A percentile compares a stretch with the other conserved stretches of the same genome.
Conservation (phyloP, 2,113 vertebrate species). For the Limnothrissa miodon region DNA sequence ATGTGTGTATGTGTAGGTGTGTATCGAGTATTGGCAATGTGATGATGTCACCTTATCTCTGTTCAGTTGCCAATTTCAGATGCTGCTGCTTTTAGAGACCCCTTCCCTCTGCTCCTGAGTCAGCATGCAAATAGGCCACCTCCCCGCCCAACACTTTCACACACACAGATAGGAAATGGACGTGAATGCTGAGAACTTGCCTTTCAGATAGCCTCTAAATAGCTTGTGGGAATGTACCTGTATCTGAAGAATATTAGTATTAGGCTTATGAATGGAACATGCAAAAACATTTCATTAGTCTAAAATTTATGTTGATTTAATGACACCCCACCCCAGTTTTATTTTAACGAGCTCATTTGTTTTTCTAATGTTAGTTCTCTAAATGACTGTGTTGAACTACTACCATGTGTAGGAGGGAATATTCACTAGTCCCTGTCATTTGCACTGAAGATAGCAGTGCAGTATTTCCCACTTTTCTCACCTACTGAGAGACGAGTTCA, state of each 20-base stretch:
- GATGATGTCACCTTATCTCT: neutral
- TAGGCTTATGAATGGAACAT: neutral
- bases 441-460: neutral
- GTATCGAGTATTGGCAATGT: neutral
- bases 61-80: neutral
- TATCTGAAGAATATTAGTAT: neutral
- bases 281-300: neutral
- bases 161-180: conserved; percentile 29
- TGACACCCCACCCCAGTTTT: too few species aligned
- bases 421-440: neutral
- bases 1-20: neutral
- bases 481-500: neutral
- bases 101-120: conserved; percentile 42
- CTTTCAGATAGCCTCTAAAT: neutral
- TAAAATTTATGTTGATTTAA: too few species aligned
- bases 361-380: neutral
- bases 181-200: conserved; percentile 22
- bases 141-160: neutral
- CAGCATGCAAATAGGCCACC: conserved; percentile 56
- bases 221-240: conserved; percentile 13
- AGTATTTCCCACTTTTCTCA: neutral
- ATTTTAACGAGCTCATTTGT: too few species aligned
- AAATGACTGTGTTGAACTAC: neutral
- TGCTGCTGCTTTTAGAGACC: neutral
- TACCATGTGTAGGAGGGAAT: neutral